phyloP scores from a whole-genome alignment of 2,888 invertebrate species.

The Polia nebulosa region DNA sequence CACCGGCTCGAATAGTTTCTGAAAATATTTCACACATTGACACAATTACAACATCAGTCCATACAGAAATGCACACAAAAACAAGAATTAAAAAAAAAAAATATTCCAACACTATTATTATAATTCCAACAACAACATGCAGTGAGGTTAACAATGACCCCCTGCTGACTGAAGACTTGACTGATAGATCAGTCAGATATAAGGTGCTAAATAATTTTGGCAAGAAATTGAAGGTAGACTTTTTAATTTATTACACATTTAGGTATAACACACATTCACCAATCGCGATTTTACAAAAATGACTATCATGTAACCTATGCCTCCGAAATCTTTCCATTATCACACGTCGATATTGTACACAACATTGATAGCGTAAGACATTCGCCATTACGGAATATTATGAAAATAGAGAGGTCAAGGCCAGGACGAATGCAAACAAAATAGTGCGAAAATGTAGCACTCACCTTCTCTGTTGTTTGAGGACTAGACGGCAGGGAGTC shows the following conservation, averaged over 20 bases:
- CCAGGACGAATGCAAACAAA: slow-evolving; percentile 89
- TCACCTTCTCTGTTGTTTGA: slow-evolving; percentile 90
- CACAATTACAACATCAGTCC: slow-evolving; percentile 24
- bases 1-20: slow-evolving; percentile 87
- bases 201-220: slow-evolving; percentile 58
- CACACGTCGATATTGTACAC: slow-evolving; percentile 81
- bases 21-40: slow-evolving; percentile 70
- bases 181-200: too few relatives aligned
- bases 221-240: slow-evolving; percentile 57
- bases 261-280: slow-evolving; percentile 11
- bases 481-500: slow-evolving; percentile 90
- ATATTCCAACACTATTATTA: background rate
- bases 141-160: slow-evolving; percentile 1
- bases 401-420: slow-evolving; percentile 91
- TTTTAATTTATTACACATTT: slow-evolving; percentile 36
- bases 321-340: slow-evolving; percentile 79
- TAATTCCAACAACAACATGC: background rate
- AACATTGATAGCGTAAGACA: slow-evolving; percentile 87
- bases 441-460: slow-evolving; percentile 74
- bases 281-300: slow-evolving; percentile 26
- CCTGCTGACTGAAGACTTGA: too few relatives aligned
- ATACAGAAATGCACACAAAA: slow-evolving; percentile 10
- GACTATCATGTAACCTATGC: slow-evolving; percentile 45
- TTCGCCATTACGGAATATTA: slow-evolving; percentile 91
- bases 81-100: too few relatives aligned